Evolutionary conservation across 2,888 invertebrate genomes (phyloP).

Genomic region (Thymelicus lineola): DNA sequence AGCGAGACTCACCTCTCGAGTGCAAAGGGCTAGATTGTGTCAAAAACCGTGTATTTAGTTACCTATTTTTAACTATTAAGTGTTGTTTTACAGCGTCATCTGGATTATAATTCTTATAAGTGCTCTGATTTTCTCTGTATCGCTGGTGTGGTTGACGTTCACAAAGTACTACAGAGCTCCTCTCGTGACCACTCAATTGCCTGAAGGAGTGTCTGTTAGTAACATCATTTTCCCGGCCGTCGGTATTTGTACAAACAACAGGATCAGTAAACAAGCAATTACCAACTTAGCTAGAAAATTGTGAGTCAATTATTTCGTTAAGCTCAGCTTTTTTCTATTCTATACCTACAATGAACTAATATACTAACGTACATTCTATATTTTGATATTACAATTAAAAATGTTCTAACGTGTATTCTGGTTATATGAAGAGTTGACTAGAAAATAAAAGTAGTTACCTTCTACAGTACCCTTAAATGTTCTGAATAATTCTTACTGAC

Average conservation of each 20-base stretch:
- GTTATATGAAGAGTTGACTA: no score
- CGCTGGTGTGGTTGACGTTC: conserved; percentile 73
- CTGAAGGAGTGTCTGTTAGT: conserved; percentile 74
- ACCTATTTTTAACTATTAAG: no score
- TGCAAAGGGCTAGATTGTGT: no score
- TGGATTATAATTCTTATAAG: conserved; percentile 72
- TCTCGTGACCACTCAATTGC: conserved; percentile 74
- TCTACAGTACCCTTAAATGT: no score
- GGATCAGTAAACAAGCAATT: conserved; percentile 73
- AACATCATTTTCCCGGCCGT: conserved; percentile 80
- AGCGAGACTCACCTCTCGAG: no score
- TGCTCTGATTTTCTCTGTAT: conserved; percentile 69
- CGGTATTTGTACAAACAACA: conserved; percentile 78
- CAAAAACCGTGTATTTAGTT: no score
- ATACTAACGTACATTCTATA: no score
- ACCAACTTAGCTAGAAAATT: conserved; percentile 64
- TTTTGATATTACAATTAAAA: no score
- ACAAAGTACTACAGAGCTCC: conserved; percentile 69
- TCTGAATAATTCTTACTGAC: no score
- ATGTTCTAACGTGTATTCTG: not conserved
- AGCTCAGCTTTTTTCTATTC: no score
- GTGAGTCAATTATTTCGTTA: conserved; percentile 56
- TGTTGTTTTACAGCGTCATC: conserved; percentile 59
- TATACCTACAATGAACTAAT: no score
- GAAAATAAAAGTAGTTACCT: no score